Evolutionary conservation across 2,888 invertebrate genomes (phyloP).

Genomic region (Leucophora obtusa): DNA sequence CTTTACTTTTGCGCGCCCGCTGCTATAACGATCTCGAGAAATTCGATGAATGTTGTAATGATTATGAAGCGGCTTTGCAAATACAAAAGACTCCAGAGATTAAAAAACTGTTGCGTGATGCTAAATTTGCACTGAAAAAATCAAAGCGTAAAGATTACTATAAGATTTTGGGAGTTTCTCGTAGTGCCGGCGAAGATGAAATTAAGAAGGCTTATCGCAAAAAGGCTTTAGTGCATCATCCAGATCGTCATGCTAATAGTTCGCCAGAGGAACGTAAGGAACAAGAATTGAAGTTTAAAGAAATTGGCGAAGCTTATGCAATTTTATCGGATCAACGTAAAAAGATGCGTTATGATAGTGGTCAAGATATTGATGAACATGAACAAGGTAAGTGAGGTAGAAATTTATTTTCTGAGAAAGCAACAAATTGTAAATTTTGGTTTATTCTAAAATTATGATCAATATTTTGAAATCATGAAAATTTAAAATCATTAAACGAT

Average conservation of each 20-base stretch:
- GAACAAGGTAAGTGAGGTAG: slow-evolving; percentile 70
- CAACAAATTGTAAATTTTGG: no score
- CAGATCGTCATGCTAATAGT: slow-evolving; percentile 95
- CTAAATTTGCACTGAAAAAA: slow-evolving; percentile 92
- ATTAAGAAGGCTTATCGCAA: slow-evolving; percentile 93
- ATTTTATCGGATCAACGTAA: slow-evolving; percentile 94
- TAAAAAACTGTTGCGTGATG: slow-evolving; percentile 89
- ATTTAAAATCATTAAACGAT: no score
- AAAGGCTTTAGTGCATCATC: slow-evolving; percentile 92
- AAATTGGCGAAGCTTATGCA: slow-evolving; percentile 96
- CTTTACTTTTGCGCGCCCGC: slow-evolving; percentile 91
- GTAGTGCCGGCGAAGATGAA: slow-evolving; percentile 91
- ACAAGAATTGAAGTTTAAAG: slow-evolving; percentile 96
- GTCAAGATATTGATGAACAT: slow-evolving; percentile 90
- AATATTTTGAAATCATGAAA: no score
- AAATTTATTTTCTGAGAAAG: background rate
- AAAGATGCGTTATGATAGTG: slow-evolving; percentile 92
- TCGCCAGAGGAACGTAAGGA: slow-evolving; percentile 90
- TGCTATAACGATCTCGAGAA: slow-evolving; percentile 90
- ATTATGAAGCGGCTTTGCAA: slow-evolving; percentile 92
- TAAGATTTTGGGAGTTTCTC: slow-evolving; percentile 92
- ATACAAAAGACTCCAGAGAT: slow-evolving; percentile 90
- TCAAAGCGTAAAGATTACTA: slow-evolving; percentile 98
- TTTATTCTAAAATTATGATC: no score
- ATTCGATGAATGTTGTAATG: slow-evolving; percentile 92